Evolutionary conservation across 2,888 invertebrate species (phyloP).

Genomic region (Epinotia brunnichana): DNA sequence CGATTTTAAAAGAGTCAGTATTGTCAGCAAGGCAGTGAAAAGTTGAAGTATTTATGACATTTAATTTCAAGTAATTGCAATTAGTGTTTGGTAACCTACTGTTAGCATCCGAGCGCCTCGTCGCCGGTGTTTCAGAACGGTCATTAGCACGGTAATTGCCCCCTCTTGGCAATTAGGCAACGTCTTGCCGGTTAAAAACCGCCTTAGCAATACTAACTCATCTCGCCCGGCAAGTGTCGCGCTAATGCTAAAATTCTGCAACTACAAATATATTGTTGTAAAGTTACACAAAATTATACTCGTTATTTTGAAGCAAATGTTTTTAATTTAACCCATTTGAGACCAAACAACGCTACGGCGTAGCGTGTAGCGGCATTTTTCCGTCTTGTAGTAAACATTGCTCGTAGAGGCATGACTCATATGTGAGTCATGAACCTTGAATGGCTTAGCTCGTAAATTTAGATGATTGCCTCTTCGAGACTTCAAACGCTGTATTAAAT

Average conservation of each 20-base stretch:
- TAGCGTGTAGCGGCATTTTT: too few species aligned
- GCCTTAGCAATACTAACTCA: constrained; percentile 50
- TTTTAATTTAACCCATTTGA: too few species aligned
- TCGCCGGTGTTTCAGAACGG: constrained; percentile 44
- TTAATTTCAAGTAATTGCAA: background rate
- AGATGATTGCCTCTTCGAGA: background rate
- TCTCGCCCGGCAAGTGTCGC: constrained; percentile 41
- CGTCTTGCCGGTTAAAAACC: constrained; percentile 64
- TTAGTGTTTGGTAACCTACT: constrained; percentile 19
- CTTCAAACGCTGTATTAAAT: background rate
- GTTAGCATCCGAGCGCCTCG: constrained; percentile 1
- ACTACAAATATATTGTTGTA: background rate
- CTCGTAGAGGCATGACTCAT: too few species aligned
- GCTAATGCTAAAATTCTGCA: background rate
- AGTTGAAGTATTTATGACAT: too few species aligned
- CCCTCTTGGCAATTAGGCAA: constrained; percentile 68
- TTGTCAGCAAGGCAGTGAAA: too few species aligned
- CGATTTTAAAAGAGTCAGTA: too few species aligned
- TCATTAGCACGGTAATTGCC: constrained; percentile 64
- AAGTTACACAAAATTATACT: too few species aligned
- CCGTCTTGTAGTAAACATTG: too few species aligned
- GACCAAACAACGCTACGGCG: too few species aligned
- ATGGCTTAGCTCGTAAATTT: too few species aligned
- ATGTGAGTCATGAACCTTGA: too few species aligned
- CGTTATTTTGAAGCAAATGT: background rate